These are phyloP conservation scores for Crioceris asparagi DNA, from an alignment of 2,888 invertebrate genomes.

Conservation along the genomic window DNA sequence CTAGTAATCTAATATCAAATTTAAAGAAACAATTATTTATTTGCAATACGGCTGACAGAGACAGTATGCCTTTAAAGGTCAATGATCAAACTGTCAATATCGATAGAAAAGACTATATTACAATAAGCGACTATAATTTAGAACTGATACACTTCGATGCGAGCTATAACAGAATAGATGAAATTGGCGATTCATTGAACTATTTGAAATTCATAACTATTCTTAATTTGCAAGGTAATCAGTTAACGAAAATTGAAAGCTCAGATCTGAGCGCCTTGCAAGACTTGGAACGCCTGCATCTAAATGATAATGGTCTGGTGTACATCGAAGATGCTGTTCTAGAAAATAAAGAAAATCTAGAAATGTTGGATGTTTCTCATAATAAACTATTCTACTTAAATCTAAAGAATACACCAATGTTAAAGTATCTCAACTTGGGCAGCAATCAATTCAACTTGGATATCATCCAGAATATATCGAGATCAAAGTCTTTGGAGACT, in stretches of 20 bases:
- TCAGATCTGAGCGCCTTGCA: slow-evolving; percentile 15
- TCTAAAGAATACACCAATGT: slow-evolving; percentile 17
- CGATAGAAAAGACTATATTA: slow-evolving; percentile 6
- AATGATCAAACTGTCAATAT: slow-evolving; percentile 9
- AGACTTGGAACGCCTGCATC: slow-evolving; percentile 17
- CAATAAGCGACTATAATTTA: slow-evolving; percentile 9
- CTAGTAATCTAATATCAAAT: slow-evolving; percentile 16
- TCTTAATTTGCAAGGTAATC: slow-evolving; percentile 21
- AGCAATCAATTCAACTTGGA: slow-evolving; percentile 19
- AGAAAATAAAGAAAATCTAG: slow-evolving; percentile 16
- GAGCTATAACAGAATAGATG: slow-evolving; percentile 23
- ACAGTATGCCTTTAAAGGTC: slow-evolving; percentile 12
- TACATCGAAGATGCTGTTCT: slow-evolving; percentile 17
- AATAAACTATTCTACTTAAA: slow-evolving; percentile 20
- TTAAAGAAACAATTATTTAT: slow-evolving; percentile 13
- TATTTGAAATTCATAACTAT: slow-evolving; percentile 16
- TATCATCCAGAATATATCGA: slow-evolving; percentile 14
- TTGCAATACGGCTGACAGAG: slow-evolving; percentile 12
- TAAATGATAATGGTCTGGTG: slow-evolving; percentile 18
- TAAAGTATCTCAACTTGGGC: slow-evolving; percentile 26
- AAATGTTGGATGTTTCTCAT: slow-evolving; percentile 19
- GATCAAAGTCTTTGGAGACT: slow-evolving; percentile 13
- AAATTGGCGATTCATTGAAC: slow-evolving; percentile 16
- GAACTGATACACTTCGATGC: slow-evolving; percentile 23
- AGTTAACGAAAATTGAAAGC: slow-evolving; percentile 15